Evolutionary conservation across 1,140 invertebrate genomes (phyloP), one percentile per base, ranked within the genome.

Genomic region (Chironomus tepperi): DNA sequence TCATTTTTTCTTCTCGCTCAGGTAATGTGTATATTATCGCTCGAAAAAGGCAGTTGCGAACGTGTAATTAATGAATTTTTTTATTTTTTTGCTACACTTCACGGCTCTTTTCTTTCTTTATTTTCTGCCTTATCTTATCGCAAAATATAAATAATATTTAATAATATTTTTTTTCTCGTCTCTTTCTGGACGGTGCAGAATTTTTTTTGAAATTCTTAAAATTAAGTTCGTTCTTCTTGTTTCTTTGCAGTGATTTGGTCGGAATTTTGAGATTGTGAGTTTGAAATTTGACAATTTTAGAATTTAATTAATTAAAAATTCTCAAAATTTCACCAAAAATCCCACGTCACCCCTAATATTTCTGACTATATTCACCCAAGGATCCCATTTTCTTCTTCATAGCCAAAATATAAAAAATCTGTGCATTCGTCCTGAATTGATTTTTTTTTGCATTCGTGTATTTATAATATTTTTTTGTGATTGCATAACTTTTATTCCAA

Each of bases 21-120:
- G 24, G 24, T 34, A 34, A 34, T 34, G 24, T 34, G 24, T 34
- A 34, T 34, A 34, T 34, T 34, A 34, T 34, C 12, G n/a, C 47
- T 57, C 47, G 24, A 34, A 34, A 34, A 34, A 34, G 24, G 24
- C 24, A 34, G 24, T 34, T 57, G n/a, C 47, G n/a, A 57, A 57
- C 47, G 47, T 57, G 47, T 57, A 57, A 57, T 57, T 57, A 57
- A 57, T 57, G 47, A 57, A 57, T 57, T 57, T 57, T 57, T n/a
- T 47, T n/a, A n/a, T n/a, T 2, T 34, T 34, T 34, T 34, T 34
- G 24, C 47, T 57, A 57, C 47, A 57, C 47, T 57, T 57, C n/a
- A 57, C 47, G 47, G 47, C n/a, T n/a, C 12, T n/a, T 57, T 57
- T 57, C 12, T 57, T n/a, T 57, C 47, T 47, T 47, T 47, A 9